Conservation (phyloP, 2,888 invertebrate species). For the Calliopum simillimum region DNA sequence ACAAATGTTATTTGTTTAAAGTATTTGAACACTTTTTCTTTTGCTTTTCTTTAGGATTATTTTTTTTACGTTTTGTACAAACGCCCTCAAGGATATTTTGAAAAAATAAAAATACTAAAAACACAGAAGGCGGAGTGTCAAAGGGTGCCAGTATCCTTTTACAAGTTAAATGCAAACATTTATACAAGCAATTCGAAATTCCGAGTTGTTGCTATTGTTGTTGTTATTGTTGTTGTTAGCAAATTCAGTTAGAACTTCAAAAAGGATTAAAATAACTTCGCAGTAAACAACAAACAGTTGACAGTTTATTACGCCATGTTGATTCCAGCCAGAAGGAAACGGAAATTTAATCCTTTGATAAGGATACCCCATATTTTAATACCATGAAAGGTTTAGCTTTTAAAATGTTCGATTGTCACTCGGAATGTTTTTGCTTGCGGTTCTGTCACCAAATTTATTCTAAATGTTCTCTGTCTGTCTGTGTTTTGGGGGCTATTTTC, state of each 20-base stretch:
- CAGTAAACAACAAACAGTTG: slow-evolving; percentile 1
- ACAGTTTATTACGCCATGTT: slow-evolving; percentile 2
- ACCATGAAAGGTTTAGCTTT: background rate
- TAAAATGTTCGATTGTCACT: background rate
- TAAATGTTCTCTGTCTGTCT: no score
- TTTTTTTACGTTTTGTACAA: no score
- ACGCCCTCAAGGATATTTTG: no score
- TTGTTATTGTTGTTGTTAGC: background rate
- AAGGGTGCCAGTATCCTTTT: no score
- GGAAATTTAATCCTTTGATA: slow-evolving; percentile 3
- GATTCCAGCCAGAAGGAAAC: background rate
- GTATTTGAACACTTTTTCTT: no score
- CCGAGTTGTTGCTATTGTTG: no score
- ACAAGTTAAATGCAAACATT: slow-evolving; percentile 24
- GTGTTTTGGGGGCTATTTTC: no score
- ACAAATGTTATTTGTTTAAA: no score
- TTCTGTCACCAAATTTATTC: no score
- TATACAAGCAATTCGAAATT: slow-evolving; percentile 10
- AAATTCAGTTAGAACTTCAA: slow-evolving; percentile 14
- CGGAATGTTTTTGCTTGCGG: background rate
- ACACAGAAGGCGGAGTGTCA: no score
- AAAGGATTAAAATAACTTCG: slow-evolving; percentile 23
- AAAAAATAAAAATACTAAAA: no score
- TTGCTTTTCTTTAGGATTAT: no score
- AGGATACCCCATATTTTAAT: slow-evolving; percentile 9